A percentile compares a stretch with the other conserved stretches of the same genome.
These are phyloP conservation scores for Vipera ursinii DNA, from an alignment of 2,797 vertebrate genomes.

Conservation along the genomic window DNA sequence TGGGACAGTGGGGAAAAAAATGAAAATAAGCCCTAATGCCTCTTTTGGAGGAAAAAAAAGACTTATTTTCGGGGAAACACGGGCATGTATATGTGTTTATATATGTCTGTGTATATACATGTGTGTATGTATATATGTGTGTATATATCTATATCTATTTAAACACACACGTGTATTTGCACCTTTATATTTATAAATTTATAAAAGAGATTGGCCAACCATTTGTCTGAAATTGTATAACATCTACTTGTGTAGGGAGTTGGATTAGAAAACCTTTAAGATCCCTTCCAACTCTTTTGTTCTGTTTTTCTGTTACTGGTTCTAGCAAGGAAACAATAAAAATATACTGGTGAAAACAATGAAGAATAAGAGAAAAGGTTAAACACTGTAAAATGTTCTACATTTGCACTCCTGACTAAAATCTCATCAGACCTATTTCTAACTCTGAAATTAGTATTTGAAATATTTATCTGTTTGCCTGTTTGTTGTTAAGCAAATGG, in stretches of 20 bases:
- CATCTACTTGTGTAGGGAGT: not conserved
- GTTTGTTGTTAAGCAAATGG: not conserved
- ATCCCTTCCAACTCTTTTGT: not conserved
- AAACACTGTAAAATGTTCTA: not conserved
- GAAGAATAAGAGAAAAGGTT: not conserved
- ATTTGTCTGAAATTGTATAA: not conserved
- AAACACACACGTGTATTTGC: not conserved
- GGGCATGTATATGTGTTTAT: no score
- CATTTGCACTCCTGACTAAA: not conserved
- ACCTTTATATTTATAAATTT: not conserved
- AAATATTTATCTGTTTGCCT: not conserved
- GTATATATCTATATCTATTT: no score
- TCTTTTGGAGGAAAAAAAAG: no score
- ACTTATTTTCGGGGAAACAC: no score
- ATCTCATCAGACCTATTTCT: not conserved
- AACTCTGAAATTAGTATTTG: not conserved
- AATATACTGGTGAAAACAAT: not conserved
- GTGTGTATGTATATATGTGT: not conserved
- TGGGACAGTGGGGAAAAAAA: no score
- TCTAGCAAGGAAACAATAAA: not conserved
- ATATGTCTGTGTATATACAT: not conserved
- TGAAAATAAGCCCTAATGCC: no score
- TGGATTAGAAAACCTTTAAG: not conserved
- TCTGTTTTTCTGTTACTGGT: not conserved
- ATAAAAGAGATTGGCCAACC: not conserved